A percentile compares a stretch with the other conserved stretches of the same genome.
phyloP scores from a whole-genome alignment of 2,113 vertebrate genomes.

The Psilopsiagon aurifrons region DNA sequence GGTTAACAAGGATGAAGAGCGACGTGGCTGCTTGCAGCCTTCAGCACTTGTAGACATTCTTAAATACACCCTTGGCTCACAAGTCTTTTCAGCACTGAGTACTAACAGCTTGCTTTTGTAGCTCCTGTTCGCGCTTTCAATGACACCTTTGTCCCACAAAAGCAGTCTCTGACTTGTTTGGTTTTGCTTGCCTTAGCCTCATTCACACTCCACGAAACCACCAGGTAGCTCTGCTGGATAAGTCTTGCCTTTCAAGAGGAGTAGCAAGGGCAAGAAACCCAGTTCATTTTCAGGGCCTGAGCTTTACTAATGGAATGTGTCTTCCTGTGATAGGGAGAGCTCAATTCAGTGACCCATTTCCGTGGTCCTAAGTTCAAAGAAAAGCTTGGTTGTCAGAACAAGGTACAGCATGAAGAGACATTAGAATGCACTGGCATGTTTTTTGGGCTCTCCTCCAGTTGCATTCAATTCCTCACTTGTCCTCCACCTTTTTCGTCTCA shows the following conservation, averaged over 20 bases:
- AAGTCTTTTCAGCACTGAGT: not conserved
- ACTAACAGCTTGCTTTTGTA: not conserved
- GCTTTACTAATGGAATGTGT: not conserved
- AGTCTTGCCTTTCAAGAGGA: not conserved
- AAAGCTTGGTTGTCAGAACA: not conserved
- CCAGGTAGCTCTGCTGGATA: not conserved
- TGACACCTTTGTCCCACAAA: not conserved
- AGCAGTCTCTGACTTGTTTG: not conserved
- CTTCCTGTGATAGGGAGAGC: not conserved
- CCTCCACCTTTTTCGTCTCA: not conserved
- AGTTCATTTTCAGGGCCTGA: not conserved
- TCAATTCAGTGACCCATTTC: not conserved
- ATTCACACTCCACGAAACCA: constrained; percentile 1
- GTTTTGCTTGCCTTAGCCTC: not conserved
- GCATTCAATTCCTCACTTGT: not conserved
- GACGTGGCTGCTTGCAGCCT: not conserved
- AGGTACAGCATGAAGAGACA: not conserved
- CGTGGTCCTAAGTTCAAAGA: not conserved
- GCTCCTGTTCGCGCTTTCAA: not conserved
- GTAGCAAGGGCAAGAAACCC: not conserved
- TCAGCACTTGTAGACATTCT: not conserved
- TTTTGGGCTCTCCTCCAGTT: not conserved
- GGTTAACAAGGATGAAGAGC: not conserved
- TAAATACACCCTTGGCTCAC: not conserved
- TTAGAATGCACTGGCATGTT: not conserved